phyloP scores from a whole-genome alignment of 2,113 vertebrate species.

The Gobius niger region DNA sequence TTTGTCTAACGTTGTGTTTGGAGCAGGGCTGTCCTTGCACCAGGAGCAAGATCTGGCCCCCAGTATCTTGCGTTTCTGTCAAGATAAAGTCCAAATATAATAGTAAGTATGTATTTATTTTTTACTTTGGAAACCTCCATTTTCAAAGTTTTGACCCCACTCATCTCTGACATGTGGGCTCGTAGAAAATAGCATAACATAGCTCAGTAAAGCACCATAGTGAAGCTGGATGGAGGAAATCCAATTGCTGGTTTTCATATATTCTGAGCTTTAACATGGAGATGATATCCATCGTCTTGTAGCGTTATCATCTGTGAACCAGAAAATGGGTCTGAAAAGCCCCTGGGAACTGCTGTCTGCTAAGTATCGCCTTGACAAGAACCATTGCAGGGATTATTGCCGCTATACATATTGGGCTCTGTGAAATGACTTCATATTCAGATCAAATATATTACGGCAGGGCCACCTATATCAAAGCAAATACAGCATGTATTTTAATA shows the following conservation, averaged over 20 bases:
- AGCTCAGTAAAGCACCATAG: conserved; percentile 27
- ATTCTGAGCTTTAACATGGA: conserved; percentile 48
- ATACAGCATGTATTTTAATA: not conserved
- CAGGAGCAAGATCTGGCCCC: too few relatives aligned
- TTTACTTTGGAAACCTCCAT: too few relatives aligned
- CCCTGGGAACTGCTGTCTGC: conserved; percentile 46
- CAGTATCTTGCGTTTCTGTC: too few relatives aligned
- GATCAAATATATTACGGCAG: not conserved
- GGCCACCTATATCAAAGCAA: not conserved
- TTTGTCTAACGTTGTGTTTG: too few relatives aligned
- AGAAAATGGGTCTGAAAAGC: conserved; percentile 55
- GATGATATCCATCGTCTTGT: conserved; percentile 58
- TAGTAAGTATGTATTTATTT: too few relatives aligned
- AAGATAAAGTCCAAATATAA: too few relatives aligned
- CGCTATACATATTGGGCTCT: conserved; percentile 36
- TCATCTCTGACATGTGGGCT: too few relatives aligned
- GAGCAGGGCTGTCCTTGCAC: too few relatives aligned
- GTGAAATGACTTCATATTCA: not conserved
- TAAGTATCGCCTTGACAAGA: conserved; percentile 39
- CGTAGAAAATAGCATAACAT: not conserved
- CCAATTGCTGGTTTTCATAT: conserved; percentile 32
- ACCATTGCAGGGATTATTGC: conserved; percentile 32
- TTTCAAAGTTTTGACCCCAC: too few relatives aligned
- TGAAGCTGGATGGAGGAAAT: conserved; percentile 28
- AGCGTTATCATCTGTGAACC: conserved; percentile 57